Evolutionary conservation across 1,140 invertebrate species (phyloP), one percentile per base, ranked within the genome.

Genomic region (Bombus vancouverensis): DNA sequence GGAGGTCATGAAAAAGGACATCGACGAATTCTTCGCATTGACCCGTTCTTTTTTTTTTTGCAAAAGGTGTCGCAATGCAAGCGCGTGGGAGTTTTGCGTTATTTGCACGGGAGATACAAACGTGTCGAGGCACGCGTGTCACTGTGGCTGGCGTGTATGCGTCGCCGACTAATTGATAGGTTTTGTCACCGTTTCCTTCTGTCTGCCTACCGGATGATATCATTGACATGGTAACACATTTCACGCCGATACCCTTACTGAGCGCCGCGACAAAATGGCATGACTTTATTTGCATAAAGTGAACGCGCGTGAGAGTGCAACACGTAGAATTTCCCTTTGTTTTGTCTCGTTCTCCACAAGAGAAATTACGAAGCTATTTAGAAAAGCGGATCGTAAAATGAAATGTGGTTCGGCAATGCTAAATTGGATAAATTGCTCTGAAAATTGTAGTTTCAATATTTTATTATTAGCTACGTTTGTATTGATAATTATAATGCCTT

Each of bases 161-260:
- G 57, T 10, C 68, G 83, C 68, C 77, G 83, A 80, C 77, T 85
- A 85, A 85, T 85, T 80, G 76, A 85, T 85, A 85, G 76, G 57
- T 85, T 85, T 85, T 85, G 83, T 85, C 77, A 85, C 73, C 77
- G 83, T 85, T 85, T 85, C 68, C 83, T 80, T 85, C 83, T 85
- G 83, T 80, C 77, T 85, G 32, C 83, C 76, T 85, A 80, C 83
- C 77, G 83, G 68, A 73, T 80, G 76, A 80, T 85, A 85, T 85
- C 83, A 85, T 85, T 85, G 83, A 73, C 83, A 85, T 57, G 68
- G 68, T 85, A 85, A 85, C 83, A 85, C 83, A 85, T 85, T 85
- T 85, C 76, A 65, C 42, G 68, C 25, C 39, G 83, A 85, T 79
- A 85, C 83, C 76, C 68, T 80, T 80, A 77, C 59, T 32, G 59